phyloP scores from a whole-genome alignment of 2,888 invertebrate species.

The Escarpia spicata region DNA sequence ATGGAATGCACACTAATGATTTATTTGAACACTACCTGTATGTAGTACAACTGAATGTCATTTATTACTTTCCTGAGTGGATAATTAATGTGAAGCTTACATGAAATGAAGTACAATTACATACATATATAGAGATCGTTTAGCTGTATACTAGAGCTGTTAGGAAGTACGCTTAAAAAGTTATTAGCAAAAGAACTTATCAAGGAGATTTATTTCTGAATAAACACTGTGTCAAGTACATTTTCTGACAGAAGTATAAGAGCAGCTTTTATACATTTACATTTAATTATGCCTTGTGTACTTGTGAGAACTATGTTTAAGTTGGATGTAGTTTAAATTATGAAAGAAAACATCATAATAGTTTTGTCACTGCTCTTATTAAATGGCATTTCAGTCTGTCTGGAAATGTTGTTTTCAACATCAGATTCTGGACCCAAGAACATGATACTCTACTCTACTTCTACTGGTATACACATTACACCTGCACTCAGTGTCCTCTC shows the following conservation, averaged over 20 bases:
- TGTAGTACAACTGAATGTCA: not conserved
- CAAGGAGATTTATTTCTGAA: too few relatives aligned
- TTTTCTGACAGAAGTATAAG: not conserved
- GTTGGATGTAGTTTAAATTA: not conserved
- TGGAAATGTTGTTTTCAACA: not conserved
- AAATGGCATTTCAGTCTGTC: not conserved
- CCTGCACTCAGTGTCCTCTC: not conserved
- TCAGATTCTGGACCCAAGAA: not conserved
- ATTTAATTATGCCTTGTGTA: too few relatives aligned
- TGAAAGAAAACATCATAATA: not conserved
- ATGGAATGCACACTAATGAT: not conserved
- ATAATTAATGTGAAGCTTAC: not conserved
- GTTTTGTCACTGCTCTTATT: not conserved
- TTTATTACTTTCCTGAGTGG: not conserved
- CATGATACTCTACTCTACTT: not conserved
- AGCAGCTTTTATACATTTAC: too few relatives aligned
- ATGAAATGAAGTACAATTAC: not conserved
- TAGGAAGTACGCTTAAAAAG: too few relatives aligned
- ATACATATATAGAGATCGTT: too few relatives aligned
- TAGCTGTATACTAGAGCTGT: too few relatives aligned
- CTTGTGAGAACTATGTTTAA: not conserved
- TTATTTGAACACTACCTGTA: not conserved
- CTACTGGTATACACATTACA: not conserved
- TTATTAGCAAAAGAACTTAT: too few relatives aligned
- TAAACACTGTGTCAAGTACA: not conserved